Evolutionary conservation across 2,797 vertebrate genomes (phyloP), one percentile per base, ranked within the genome.

Genomic region (Xenopus petersii): DNA sequence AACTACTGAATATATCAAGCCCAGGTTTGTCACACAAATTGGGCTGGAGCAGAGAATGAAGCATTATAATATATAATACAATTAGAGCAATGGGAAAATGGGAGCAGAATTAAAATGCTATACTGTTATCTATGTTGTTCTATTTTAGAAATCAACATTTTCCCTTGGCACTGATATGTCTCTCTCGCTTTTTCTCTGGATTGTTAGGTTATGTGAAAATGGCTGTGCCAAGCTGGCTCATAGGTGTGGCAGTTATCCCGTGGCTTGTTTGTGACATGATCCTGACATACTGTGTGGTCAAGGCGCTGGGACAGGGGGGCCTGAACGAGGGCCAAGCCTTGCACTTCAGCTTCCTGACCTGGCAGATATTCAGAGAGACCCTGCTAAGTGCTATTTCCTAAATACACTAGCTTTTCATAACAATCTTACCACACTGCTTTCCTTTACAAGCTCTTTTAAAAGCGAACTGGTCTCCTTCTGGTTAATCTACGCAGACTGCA

Each of bases 141-240:
- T 96, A 94, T 95, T 96, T 94, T 89, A 88, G 91, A 87, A 78
- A 81, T 75, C 85, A 86, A 87, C 90, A 89, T 81, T 86, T 90
- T 93, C 88, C 83, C 91, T 91, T 85, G 86, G 88, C 90, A 93
- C 88, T 83, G 80, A 84, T 83, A 84, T 90, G 88, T 89, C 87
- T 89, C 83, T 85, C 89, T 90, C 87, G 86, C 83, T 42, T 89
- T 87, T 93, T 91, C 94, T 90, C 86, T 82, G 77, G 92, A 94
- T 92, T 87, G 88, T 86, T 88, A 94, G 96, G 95, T 96, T 96
- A 95, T 98, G 96, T 95, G 96, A 98, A 97, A 89, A 86, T 84
- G 82, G 85, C 16, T 21, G 84, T 89, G 90, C 91, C 92, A 93
- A 92, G 90, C 83, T 74, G 82, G 82, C 64, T 82, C 68, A 74